Conservation (phyloP, 2,888 invertebrate species). For the Eilema griseolum region DNA sequence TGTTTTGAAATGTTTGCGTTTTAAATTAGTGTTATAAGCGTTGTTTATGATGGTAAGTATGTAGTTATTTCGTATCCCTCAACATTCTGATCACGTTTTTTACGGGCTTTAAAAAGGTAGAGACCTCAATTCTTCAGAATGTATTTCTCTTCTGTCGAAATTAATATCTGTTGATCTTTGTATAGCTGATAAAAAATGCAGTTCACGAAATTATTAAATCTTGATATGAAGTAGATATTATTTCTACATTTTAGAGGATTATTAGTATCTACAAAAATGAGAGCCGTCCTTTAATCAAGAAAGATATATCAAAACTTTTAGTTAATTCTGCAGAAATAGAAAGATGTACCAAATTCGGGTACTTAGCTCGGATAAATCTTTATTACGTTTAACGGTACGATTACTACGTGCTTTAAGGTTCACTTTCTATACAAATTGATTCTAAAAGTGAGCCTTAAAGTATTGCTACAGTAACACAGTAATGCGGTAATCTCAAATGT, state of each 20-base stretch:
- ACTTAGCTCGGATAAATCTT: too few relatives aligned
- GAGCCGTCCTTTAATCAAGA: too few relatives aligned
- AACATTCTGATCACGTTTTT: slow-evolving; percentile 27
- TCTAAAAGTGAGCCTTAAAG: neutral
- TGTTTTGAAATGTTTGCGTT: slow-evolving; percentile 55
- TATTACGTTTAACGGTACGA: neutral
- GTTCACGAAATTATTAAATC: too few relatives aligned
- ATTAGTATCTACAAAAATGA: too few relatives aligned
- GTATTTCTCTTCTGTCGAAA: too few relatives aligned
- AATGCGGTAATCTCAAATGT: slow-evolving; percentile 20
- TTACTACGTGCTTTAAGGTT: neutral
- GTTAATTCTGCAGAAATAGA: too few relatives aligned
- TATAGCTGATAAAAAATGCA: too few relatives aligned
- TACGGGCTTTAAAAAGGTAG: neutral
- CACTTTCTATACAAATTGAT: neutral
- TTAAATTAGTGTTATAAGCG: slow-evolving; percentile 50
- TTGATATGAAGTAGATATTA: too few relatives aligned
- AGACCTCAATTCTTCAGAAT: neutral
- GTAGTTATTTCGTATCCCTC: slow-evolving; percentile 36
- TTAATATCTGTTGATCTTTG: neutral
- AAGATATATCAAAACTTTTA: too few relatives aligned
- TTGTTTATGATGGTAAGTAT: slow-evolving; percentile 50
- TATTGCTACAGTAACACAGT: slow-evolving; percentile 14
- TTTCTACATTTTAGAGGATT: too few relatives aligned
- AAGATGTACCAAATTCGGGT: too few relatives aligned